Evolutionary conservation across 2,888 invertebrate species (phyloP).

Genomic region (Meghimatium bilineatum): DNA sequence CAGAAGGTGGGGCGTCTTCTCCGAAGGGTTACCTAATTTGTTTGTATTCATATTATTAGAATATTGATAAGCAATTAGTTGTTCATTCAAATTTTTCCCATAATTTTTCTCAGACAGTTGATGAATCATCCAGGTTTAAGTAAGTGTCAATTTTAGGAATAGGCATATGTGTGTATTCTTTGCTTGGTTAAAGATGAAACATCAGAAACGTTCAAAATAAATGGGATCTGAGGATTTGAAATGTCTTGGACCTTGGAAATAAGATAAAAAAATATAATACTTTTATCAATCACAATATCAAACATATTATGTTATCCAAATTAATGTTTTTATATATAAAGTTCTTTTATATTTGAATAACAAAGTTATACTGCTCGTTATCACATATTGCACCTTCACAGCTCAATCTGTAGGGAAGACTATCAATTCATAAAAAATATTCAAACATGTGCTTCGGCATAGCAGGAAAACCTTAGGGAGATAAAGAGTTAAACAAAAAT

Average conservation of each 20-base stretch:
- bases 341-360: too few relatives aligned
- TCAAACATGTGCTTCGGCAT: too few relatives aligned
- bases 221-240: background rate
- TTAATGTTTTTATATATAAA: too few relatives aligned
- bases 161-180: background rate
- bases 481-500: too few relatives aligned
- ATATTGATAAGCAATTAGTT: background rate
- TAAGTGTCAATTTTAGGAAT: background rate
- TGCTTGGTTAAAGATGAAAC: background rate
- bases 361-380: too few relatives aligned
- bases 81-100: background rate
- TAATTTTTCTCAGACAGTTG: background rate
- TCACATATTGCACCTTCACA: too few relatives aligned
- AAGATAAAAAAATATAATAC: background rate
- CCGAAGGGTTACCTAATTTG: background rate
- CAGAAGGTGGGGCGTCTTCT: background rate
- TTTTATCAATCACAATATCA: too few relatives aligned
- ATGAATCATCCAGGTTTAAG: background rate
- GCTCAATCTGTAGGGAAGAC: too few relatives aligned
- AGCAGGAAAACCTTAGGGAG: too few relatives aligned
- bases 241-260: background rate
- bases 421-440: too few relatives aligned
- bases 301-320: too few relatives aligned
- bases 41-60: background rate
- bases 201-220: constrained; percentile 17